Conservation (phyloP, 1,140 invertebrate species). For the Leptopilina boulardi region DNA sequence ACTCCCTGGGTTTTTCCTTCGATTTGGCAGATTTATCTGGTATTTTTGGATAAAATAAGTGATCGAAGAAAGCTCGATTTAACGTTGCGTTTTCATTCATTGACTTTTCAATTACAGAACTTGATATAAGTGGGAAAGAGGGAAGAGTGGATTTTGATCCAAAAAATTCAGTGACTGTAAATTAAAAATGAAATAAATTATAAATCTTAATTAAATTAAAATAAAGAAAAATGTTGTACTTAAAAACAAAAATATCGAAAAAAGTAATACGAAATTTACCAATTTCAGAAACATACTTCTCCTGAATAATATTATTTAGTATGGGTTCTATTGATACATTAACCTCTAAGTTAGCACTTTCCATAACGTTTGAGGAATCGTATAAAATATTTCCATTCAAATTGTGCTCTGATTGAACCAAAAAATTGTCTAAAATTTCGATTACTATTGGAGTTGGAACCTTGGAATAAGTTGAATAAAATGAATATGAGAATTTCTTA, state of each 20-base stretch:
- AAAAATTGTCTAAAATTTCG: not conserved
- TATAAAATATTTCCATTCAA: not conserved
- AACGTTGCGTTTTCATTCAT: not conserved
- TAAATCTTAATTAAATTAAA: not conserved
- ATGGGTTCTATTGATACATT: not conserved
- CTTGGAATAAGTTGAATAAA: not conserved
- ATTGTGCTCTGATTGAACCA: not conserved
- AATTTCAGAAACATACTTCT: not conserved
- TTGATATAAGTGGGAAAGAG: not conserved
- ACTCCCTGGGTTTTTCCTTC: not conserved
- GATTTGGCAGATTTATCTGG: not conserved
- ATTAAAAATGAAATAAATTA: not conserved
- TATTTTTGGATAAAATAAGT: not conserved
- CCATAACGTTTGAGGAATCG: not conserved
- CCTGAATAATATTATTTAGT: not conserved
- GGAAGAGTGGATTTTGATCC: not conserved
- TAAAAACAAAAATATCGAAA: not conserved
- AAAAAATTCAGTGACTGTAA: not conserved
- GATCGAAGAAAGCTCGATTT: not conserved
- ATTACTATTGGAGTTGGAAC: constrained; percentile 5
- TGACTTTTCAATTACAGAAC: not conserved
- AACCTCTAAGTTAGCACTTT: not conserved
- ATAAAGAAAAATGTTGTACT: not conserved
- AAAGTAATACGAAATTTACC: not conserved
- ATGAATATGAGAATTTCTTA: not conserved